Base-by-base conservation (phyloP, 2,113 vertebrate genomes). In the Microtus pennsylvanicus region DNA sequence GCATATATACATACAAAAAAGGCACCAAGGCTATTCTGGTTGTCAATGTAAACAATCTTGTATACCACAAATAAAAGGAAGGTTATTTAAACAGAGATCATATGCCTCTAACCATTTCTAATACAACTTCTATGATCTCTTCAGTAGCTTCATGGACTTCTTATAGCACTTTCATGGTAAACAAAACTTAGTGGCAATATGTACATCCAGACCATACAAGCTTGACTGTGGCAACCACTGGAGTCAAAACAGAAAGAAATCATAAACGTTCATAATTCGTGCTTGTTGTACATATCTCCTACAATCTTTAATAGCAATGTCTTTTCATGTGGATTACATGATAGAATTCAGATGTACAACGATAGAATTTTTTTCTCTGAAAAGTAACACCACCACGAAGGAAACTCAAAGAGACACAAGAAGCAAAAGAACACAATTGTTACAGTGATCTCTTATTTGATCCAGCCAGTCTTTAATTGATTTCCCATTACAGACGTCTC, bases 321-420 rank as follows among this genome's bases (percentile, higher is more conserved):
- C 55, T 58, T 58, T 58, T 58, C 55, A 58, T 58, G 55, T 58
- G 55, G 55, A 58, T 58, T 58, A 58, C 55, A 58, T 58, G 55
- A 58, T 58, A 83, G 7, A 95, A 93, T 85, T 78, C 38, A 91
- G 33, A 80, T 69, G 50, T 87, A 82, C 45, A 42, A 87, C 24
- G 50, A 70, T 30, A 55, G 38, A 93, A 88, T 78, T 17, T 94
- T 42, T 58, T 97, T 96, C 38, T 94, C 81, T 67, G 78, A 85
- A 85, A 93, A 77, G 67, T 61, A 88, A 58, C 2, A 47, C 47
- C 10, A 94, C 33, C 28, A 52, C 35, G 63, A 92, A 87, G 17
- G 50, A 95, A 52, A 77, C 17, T 30, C 86, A 42, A 92, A 61
- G 33, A 82, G 24, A 93, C 24, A 47, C 58, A 19, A 78, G 89